Evolutionary conservation across 1,140 invertebrate species (phyloP).

Genomic region (Trachymyrmex cornetzi): DNA sequence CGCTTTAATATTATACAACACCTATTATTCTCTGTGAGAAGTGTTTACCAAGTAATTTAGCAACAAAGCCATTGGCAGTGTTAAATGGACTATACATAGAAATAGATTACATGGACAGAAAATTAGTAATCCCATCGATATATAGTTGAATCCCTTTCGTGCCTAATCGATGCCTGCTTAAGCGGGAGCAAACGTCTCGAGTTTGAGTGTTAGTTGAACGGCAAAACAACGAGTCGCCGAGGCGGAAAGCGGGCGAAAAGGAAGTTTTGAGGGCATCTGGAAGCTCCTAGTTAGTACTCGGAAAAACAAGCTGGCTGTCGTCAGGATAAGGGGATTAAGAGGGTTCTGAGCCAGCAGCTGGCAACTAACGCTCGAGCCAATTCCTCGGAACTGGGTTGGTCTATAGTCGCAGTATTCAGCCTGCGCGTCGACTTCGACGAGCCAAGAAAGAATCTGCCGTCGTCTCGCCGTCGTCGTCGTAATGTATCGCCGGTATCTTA

Average conservation of each 20-base stretch:
- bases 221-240: slow-evolving; percentile 3
- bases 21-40: background rate
- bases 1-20: background rate
- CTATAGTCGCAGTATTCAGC: slow-evolving; percentile 29
- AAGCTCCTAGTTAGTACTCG: slow-evolving; percentile 37
- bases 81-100: background rate
- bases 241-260: slow-evolving; percentile 22
- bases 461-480: background rate
- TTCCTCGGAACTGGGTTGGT: slow-evolving; percentile 3
- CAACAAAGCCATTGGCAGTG: background rate
- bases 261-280: slow-evolving; percentile 34
- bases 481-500: slow-evolving; percentile 8
- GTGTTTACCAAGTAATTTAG: background rate
- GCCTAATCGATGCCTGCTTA: slow-evolving; percentile 16
- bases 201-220: slow-evolving; percentile 21
- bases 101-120: background rate
- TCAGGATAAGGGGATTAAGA: slow-evolving; percentile 43
- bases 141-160: slow-evolving; percentile 10
- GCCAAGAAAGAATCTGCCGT: slow-evolving; percentile 14
- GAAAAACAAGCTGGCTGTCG: slow-evolving; percentile 49
- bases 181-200: slow-evolving; percentile 20
- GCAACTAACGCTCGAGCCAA: slow-evolving; percentile 27
- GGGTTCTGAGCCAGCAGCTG: slow-evolving; percentile 30
- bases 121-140: background rate
- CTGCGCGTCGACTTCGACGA: slow-evolving; percentile 20